Base-by-base conservation (phyloP, 1,140 invertebrate species). In the Elymnias hypermnestra region DNA sequence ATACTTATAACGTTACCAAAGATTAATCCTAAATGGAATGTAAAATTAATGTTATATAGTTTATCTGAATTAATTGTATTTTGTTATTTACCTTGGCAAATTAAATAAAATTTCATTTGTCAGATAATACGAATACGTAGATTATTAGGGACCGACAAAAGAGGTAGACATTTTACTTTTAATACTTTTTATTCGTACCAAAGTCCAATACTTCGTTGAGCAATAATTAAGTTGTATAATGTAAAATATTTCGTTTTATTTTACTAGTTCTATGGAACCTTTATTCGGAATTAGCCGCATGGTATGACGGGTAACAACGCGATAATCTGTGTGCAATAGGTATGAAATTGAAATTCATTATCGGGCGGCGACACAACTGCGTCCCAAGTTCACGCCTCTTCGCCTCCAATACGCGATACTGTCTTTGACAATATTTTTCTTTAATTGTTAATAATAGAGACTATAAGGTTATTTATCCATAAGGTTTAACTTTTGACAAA, bases 281-380 rank as follows among this genome's bases (percentile, higher is more conserved):
- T 45, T 23, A 50, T 5, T 42, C 52, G 46, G 49, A 59, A 36
- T 57, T 13, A 14, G 40, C 39, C 45, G 33, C 38, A 21, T 38
- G 48, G 41, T 59, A 58, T 19, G 8, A 10, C 18, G 12, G 8
- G 15, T 36, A 60, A 57, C 48, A 57, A 44, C 43, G 36, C 47
- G 39, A 53, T 45, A 38, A n/a, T n/a, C n/a, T 31, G 55, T 44
- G 67, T 57, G 68, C 70, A 73, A 66, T 68, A 28, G 58, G 65
- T 78, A 72, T 84, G 81, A 84, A 84, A 84, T 84, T 84, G 77
- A 59, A 81, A 84, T 82, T 78, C 75, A 77, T 84, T 84, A 84
- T 84, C 79, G 47, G 62, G 12, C 6, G 50, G 59, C 64, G 60
- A 68, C 68, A 72, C 79, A 83, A 61, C 75, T 84, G 81, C 28